These are phyloP conservation scores for Taeniopygia guttata DNA, from an alignment of 2,797 vertebrate genomes.

Conservation along the genomic window DNA sequence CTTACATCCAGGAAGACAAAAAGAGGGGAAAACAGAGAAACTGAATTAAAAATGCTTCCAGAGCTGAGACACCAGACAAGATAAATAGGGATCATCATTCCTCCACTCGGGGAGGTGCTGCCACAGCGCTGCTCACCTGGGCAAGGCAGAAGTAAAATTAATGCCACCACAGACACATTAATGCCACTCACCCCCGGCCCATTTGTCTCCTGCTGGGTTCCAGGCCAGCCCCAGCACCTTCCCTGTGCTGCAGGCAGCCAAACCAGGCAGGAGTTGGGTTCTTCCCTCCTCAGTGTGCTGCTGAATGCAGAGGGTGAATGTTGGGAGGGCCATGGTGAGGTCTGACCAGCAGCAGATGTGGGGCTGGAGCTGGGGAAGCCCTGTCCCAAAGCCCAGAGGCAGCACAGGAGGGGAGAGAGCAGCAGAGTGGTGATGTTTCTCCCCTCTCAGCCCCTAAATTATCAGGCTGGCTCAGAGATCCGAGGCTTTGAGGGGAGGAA, in stretches of 20 bases:
- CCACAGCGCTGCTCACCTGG: neutral
- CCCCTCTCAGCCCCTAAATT: too few relatives aligned
- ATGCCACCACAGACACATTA: neutral
- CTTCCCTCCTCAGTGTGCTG: neutral
- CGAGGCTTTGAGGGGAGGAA: too few relatives aligned
- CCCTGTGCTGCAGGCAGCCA: neutral
- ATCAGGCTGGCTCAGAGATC: too few relatives aligned
- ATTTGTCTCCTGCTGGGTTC: neutral
- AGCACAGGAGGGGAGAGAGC: neutral
- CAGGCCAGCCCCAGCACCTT: neutral
- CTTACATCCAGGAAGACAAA: conserved; percentile 5
- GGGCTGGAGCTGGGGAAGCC: neutral
- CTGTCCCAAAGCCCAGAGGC: neutral
- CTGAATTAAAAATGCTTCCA: conserved; percentile 47
- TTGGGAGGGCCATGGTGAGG: accelerated
- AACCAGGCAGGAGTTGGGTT: neutral
- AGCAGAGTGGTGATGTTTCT: neutral
- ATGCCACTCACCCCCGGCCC: neutral
- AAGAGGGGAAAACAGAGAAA: neutral
- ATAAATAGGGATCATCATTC: conserved; percentile 40
- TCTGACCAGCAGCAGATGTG: neutral
- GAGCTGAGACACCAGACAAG: neutral
- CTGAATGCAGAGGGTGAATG: neutral
- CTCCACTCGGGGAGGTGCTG: neutral
- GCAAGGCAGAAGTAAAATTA: neutral